These are phyloP conservation scores for Tapera naevia DNA, from an alignment of 2,797 vertebrate species.

Conservation along the genomic window DNA sequence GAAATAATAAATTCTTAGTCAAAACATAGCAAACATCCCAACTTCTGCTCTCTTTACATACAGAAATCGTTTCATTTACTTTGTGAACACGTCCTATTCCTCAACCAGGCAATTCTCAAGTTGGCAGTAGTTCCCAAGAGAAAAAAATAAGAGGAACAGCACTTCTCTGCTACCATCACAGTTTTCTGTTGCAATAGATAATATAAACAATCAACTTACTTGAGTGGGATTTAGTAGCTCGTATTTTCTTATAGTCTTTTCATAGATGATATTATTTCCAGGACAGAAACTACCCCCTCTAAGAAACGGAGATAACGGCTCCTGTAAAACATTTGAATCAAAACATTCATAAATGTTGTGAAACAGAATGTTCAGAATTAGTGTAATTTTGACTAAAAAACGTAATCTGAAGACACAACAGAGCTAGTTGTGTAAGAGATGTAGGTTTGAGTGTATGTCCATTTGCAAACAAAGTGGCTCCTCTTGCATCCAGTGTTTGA, in stretches of 20 bases:
- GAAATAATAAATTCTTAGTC: background rate
- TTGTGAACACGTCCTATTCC: background rate
- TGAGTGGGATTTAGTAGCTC: slow-evolving; percentile 74
- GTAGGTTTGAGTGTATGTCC: background rate
- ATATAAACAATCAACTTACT: slow-evolving; percentile 46
- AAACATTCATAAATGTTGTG: background rate
- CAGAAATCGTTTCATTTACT: background rate
- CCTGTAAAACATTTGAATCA: slow-evolving; percentile 53
- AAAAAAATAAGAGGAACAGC: background rate
- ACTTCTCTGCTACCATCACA: background rate
- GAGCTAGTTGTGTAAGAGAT: background rate
- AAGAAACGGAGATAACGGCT: slow-evolving; percentile 73
- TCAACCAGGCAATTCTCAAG: background rate
- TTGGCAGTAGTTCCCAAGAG: background rate
- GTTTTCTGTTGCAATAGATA: background rate
- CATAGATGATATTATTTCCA: slow-evolving; percentile 80
- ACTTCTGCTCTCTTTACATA: background rate
- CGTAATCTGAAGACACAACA: background rate
- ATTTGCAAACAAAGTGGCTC: background rate
- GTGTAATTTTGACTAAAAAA: background rate
- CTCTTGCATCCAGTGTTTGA: background rate
- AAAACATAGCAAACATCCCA: background rate
- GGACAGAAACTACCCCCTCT: slow-evolving; percentile 71
- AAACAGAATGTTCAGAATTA: background rate
- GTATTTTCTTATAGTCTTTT: slow-evolving; percentile 81